Base-by-base conservation (phyloP, 2,888 invertebrate genomes). In the Drosophila affinis region DNA sequence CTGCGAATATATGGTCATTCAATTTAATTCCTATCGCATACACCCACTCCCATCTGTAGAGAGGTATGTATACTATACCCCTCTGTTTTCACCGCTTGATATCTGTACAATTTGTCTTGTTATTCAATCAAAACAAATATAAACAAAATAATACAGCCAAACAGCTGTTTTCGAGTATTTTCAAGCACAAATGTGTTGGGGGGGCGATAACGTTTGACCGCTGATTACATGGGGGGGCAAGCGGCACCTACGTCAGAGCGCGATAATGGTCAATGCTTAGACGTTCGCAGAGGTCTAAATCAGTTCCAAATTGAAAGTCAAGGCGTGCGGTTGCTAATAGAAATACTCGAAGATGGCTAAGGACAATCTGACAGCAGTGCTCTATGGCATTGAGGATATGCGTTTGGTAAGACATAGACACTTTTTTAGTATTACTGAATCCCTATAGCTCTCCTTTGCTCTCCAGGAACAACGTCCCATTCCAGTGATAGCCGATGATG, bases 401-500 rank as follows among this genome's bases (percentile, higher is more conserved):
- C 93, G 95, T 89, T 90, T 96, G 94, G 96, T 96, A 91, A 94
- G 62, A 9, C 5, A 7, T 27, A 2, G 27, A 0, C n/a, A 27
- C 18, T 18, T 27, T 27, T 39, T 39, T 7, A 6, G 6, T 5
- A 9, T 1, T 49, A 44, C 24, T 3, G 9, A 6, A 32, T 17
- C 14, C 7, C 44, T 14, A 9, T 3, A 17, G 24, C 27, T 45
- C 3, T 29, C 0, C 24, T 5, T 47, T 18, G 2, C 34, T 48
- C 7, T 4, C 61, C 61, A 97, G 97, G 97, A 97, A 93, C 96
- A 97, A 93, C 94, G 95, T 29, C 95, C 96, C 0, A 94, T 97
- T 77, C 97, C 97, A 45, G 94, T 95, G 91, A 96, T 97, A 57
- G 93, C 93, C 24, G 95, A 95, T 34, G 93, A 96, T 92, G 96